These are phyloP conservation scores for Tachysurus fulvidraco DNA, from an alignment of 2,113 vertebrate species.

Conservation along the genomic window DNA sequence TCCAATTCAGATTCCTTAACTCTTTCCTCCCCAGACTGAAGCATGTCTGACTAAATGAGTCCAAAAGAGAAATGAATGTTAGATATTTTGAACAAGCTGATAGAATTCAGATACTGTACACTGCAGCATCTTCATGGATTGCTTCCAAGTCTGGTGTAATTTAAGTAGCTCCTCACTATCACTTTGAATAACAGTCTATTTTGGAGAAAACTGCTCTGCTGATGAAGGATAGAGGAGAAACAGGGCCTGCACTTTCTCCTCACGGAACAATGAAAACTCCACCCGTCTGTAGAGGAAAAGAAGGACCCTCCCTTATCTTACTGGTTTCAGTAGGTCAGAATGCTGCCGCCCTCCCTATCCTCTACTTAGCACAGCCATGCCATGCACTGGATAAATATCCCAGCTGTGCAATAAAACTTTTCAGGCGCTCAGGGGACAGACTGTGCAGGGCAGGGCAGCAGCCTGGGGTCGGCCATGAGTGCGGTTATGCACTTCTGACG, in stretches of 20 bases:
- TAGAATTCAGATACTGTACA: background rate
- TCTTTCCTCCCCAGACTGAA: slow-evolving; percentile 4
- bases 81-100: background rate
- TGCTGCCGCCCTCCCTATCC: slow-evolving; percentile 39
- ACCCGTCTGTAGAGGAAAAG: slow-evolving; percentile 30
- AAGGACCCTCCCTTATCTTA: slow-evolving; percentile 34
- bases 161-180: slow-evolving; percentile 14
- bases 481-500: slow-evolving; percentile 54
- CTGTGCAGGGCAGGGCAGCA: slow-evolving; percentile 38
- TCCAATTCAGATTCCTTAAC: slow-evolving; percentile 42
- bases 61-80: slow-evolving; percentile 11
- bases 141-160: slow-evolving; percentile 13
- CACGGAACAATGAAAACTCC: slow-evolving; percentile 38
- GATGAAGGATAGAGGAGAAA: slow-evolving; percentile 12
- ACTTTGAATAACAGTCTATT: slow-evolving; percentile 1
- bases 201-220: slow-evolving; percentile 20
- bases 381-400: slow-evolving; percentile 64
- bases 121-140: background rate
- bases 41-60: background rate
- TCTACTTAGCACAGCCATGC: slow-evolving; percentile 62
- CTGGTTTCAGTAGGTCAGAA: slow-evolving; percentile 38
- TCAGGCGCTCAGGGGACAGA: slow-evolving; percentile 61
- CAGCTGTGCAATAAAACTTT: slow-evolving; percentile 65
- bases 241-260: slow-evolving; percentile 17
- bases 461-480: slow-evolving; percentile 45